Evolutionary conservation across 2,797 vertebrate genomes (phyloP).

Genomic region (Chelon auratus): DNA sequence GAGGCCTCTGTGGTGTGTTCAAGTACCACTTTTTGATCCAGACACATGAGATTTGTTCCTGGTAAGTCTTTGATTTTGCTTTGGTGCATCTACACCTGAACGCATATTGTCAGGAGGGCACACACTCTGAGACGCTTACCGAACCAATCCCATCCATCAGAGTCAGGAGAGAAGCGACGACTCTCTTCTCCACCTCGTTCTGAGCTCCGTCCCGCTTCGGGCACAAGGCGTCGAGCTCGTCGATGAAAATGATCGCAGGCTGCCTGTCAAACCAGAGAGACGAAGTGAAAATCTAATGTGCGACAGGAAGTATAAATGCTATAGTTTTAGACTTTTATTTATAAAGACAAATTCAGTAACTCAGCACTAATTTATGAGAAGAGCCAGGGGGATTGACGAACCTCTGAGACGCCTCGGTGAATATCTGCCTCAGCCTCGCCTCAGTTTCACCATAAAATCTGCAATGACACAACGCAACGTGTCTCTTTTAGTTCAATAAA

Average conservation of each 20-base stretch:
- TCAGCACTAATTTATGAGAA: not conserved
- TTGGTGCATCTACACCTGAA: too few species aligned
- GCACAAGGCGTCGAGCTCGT: conserved; percentile 95
- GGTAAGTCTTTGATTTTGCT: too few species aligned
- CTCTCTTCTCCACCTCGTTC: conserved; percentile 96
- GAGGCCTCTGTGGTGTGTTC: too few species aligned
- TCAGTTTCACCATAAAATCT: conserved; percentile 98
- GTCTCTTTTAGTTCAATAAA: not conserved
- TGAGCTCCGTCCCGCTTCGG: conserved; percentile 94
- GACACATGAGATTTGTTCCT: too few species aligned
- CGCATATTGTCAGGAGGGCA: too few species aligned
- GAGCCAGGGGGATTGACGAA: conserved; percentile 57
- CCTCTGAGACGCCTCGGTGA: conserved; percentile 91
- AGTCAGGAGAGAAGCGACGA: conserved; percentile 94
- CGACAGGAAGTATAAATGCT: too few species aligned
- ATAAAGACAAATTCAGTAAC: too few species aligned
- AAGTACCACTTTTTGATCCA: too few species aligned
- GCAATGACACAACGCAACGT: conserved; percentile 7
- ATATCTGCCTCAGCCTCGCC: conserved; percentile 92
- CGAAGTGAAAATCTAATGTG: too few species aligned
- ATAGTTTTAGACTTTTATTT: too few species aligned
- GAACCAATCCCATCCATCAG: conserved; percentile 98
- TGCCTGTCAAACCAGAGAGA: conserved; percentile 72
- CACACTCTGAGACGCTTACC: conserved; percentile 82
- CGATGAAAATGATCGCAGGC: conserved; percentile 96